These are phyloP conservation scores for Aquatica leii DNA, from an alignment of 2,888 invertebrate genomes.

Conservation along the genomic window DNA sequence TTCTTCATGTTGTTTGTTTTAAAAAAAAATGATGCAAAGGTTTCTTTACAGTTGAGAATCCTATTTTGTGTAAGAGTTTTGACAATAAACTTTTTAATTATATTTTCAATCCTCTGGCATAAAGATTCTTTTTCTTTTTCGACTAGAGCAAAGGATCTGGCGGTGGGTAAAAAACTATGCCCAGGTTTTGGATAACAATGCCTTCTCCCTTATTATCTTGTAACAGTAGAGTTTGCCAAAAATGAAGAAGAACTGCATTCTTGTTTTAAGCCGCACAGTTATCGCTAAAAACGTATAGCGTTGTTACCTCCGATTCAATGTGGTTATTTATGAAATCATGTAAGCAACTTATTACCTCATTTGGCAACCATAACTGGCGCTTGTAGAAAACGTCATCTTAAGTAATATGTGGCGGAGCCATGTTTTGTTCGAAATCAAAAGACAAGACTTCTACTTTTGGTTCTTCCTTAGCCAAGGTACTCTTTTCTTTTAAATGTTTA, in stretches of 20 bases:
- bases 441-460: too few species aligned
- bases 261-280: background rate
- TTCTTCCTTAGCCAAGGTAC: too few species aligned
- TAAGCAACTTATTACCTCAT: background rate
- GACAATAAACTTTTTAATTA: background rate
- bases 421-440: too few species aligned
- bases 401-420: background rate
- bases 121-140: background rate
- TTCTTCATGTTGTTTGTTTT: background rate
- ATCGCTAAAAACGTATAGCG: too few species aligned
- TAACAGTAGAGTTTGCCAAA: background rate
- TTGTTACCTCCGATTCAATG: constrained; percentile 1
- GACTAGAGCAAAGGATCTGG: background rate
- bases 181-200: background rate
- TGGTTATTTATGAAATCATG: background rate
- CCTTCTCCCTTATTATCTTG: background rate
- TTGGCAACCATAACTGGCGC: background rate
- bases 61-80: background rate
- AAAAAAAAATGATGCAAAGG: background rate
- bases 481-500: too few species aligned
- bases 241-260: background rate
- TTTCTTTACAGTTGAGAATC: background rate
- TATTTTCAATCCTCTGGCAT: background rate
- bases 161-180: background rate
- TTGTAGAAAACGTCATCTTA: background rate